phyloP scores from a whole-genome alignment of 2,888 invertebrate species.

The Sarcophaga caerulescens region DNA sequence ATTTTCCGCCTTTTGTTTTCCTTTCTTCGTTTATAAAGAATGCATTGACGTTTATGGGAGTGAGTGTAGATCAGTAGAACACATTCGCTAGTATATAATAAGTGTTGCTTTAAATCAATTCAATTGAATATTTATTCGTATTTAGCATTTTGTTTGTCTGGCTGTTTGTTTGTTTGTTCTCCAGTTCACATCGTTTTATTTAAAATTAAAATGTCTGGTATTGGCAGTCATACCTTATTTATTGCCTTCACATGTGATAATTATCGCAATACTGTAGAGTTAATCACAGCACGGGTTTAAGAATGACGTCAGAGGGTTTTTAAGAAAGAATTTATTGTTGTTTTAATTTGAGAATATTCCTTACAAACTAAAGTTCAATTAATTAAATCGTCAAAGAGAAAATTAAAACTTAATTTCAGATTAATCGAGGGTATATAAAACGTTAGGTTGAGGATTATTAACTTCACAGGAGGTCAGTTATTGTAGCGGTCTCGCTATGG shows the following conservation, averaged over 20 bases:
- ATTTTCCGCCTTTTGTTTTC: background rate
- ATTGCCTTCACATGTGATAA: constrained; percentile 30
- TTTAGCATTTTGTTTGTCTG: background rate
- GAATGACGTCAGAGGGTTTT: background rate
- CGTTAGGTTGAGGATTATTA: too few species aligned
- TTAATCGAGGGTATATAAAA: too few species aligned
- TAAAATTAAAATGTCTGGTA: background rate
- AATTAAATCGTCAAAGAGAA: background rate
- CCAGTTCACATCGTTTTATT: background rate
- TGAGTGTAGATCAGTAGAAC: constrained; percentile 1
- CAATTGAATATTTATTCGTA: background rate
- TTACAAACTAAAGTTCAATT: background rate
- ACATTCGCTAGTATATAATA: background rate
- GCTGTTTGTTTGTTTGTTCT: background rate
- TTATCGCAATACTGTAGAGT: background rate
- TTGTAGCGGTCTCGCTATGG: too few species aligned
- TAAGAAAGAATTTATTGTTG: background rate
- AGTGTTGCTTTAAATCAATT: background rate
- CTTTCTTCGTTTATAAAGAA: background rate
- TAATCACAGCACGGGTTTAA: constrained; percentile 1
- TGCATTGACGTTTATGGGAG: too few species aligned
- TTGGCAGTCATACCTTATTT: background rate
- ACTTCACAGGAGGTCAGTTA: too few species aligned
- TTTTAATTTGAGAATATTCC: background rate
- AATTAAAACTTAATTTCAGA: too few species aligned